phyloP scores from a whole-genome alignment of 1,140 invertebrate genomes.

The Ooceraea biroi region DNA sequence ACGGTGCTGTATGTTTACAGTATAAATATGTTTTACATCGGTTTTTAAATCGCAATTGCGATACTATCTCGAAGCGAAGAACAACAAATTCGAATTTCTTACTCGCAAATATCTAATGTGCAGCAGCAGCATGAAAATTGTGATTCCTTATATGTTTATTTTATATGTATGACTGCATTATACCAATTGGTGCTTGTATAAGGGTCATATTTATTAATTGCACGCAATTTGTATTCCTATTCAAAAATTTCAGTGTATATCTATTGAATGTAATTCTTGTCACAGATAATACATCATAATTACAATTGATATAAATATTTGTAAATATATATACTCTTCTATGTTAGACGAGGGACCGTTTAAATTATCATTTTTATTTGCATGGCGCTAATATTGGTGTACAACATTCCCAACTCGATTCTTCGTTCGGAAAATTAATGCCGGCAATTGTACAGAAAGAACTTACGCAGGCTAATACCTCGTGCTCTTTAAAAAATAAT shows the following conservation, averaged over 20 bases:
- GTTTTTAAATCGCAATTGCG: constrained; percentile 32
- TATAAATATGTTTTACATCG: constrained; percentile 52
- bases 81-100: constrained; percentile 47
- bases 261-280: constrained; percentile 71
- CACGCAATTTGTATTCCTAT: constrained; percentile 73
- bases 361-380: constrained; percentile 67
- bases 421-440: constrained; percentile 42
- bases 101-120: constrained; percentile 55
- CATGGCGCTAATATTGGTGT: constrained; percentile 64
- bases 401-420: constrained; percentile 44
- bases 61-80: constrained; percentile 27
- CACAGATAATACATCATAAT: constrained; percentile 59
- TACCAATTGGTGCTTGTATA: constrained; percentile 74
- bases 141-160: constrained; percentile 72
- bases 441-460: constrained; percentile 39
- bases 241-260: constrained; percentile 66
- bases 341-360: constrained; percentile 60
- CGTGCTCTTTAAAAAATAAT: constrained; percentile 86
- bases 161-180: constrained; percentile 75
- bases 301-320: constrained; percentile 50
- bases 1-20: constrained; percentile 42
- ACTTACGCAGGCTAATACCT: constrained; percentile 71
- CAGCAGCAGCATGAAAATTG: constrained; percentile 72
- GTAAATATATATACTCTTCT: constrained; percentile 54
- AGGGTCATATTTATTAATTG: constrained; percentile 74